These are phyloP conservation scores for Harpagifer antarcticus DNA, from an alignment of 2,797 vertebrate genomes.

Conservation along the genomic window DNA sequence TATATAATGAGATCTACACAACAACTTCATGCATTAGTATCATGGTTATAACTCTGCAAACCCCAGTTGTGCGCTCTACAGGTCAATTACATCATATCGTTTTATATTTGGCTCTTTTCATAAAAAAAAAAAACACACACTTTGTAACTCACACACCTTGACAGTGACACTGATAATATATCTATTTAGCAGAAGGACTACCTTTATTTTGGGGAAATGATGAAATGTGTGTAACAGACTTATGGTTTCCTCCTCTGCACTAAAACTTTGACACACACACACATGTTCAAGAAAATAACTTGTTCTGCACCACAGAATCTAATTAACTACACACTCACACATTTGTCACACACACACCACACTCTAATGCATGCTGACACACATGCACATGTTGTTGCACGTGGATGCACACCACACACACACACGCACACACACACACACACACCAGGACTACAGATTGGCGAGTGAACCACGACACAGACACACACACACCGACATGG, in stretches of 20 bases:
- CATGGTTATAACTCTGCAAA: constrained; percentile 34
- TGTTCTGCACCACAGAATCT: constrained; percentile 46
- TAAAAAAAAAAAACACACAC: constrained; percentile 26
- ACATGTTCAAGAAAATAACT: constrained; percentile 61
- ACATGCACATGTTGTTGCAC: constrained; percentile 20
- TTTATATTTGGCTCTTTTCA: constrained; percentile 58
- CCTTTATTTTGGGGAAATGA: constrained; percentile 24
- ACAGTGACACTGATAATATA: constrained; percentile 37
- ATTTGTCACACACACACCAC: constrained; percentile 30
- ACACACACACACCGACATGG: constrained; percentile 67
- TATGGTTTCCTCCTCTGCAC: constrained; percentile 37
- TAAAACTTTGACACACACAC: constrained; percentile 39
- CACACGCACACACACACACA: constrained; percentile 14
- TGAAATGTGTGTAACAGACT: constrained; percentile 24
- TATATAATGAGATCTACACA: constrained; percentile 63
- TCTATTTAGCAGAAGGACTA: constrained; percentile 23
- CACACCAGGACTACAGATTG: constrained; percentile 51
- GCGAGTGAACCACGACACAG: constrained; percentile 67
- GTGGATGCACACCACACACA: constrained; percentile 4
- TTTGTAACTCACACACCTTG: constrained; percentile 34
- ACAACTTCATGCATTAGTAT: constrained; percentile 68
- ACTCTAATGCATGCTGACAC: constrained; percentile 18
- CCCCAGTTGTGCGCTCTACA: constrained; percentile 31
- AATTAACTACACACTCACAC: constrained; percentile 40
- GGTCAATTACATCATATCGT: constrained; percentile 39